Evolutionary conservation across 2,888 invertebrate species (phyloP), one percentile per base, ranked within the genome.

Genomic region (Aradus depressus): DNA sequence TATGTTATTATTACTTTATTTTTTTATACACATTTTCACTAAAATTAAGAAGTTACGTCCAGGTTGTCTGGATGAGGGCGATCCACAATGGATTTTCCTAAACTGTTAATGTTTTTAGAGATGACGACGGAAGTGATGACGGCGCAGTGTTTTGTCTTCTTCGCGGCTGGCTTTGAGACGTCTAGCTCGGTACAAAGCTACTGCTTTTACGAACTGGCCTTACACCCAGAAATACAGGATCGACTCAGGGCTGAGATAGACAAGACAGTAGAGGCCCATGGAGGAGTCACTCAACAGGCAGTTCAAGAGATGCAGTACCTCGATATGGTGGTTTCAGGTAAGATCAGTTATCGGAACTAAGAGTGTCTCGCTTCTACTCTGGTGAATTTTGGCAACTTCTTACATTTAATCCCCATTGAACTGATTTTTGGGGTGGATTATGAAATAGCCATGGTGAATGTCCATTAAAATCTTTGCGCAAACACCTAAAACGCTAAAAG

Each of bases 161-260:
- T 72, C 57, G 54, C 70, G 1, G 75, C 74, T 21, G 75, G 74
- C 2, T 72, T 69, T 57, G 74, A 75, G 60, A 75, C 75, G 1
- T 72, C 73, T 0, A 74, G 75, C 0, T 72, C 75, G 0, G 74
- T 75, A 0, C 67, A 77, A 41, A 72, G 74, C 19, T 76, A 75
- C 60, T 65, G 73, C 5, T 66, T 77, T 31, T 70, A 76, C 60
- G 75, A 75, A 63, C 62, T 79, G 43, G 73, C 75, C 0, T 66
- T 72, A 0, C 65, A 76, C 54, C 71, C 67, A 3, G 65, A 70
- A 3, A 61, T 73, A 8, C 76, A 76, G 54, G 63, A 68, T 0
- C 71, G 64, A 60, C 56, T 77, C 62, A 64, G 72, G 4, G 45
- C 60, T 1, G 77, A 78, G 63, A 70, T 78, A 18, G 55, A 60